Evolutionary conservation across 2,797 vertebrate species (phyloP).

Genomic region (Lutjanus campechanus): DNA sequence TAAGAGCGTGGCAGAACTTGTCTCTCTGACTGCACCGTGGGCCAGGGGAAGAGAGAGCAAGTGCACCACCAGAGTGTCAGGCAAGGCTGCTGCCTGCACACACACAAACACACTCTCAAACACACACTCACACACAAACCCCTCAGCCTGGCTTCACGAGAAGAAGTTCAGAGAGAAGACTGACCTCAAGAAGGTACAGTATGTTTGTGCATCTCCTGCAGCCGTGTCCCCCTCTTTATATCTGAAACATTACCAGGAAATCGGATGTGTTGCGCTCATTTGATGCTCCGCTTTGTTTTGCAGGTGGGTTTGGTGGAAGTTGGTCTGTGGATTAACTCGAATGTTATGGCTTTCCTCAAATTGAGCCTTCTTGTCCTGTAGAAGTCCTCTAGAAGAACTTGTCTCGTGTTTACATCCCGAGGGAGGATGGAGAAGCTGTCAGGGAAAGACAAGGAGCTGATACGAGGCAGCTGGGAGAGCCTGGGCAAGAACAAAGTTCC

Average conservation of each 20-base stretch:
- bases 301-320: conserved; percentile 69
- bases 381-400: conserved; percentile 68
- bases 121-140: conserved; percentile 43
- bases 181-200: conserved; percentile 78
- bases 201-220: conserved; percentile 50
- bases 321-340: conserved; percentile 55
- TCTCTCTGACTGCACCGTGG: conserved; percentile 78
- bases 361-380: conserved; percentile 65
- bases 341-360: conserved; percentile 59
- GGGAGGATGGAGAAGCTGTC: conserved; percentile 86
- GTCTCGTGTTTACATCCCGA: conserved; percentile 55
- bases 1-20: conserved; percentile 83
- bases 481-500: conserved; percentile 92
- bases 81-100: conserved; percentile 72
- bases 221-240: conserved; percentile 17
- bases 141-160: conserved; percentile 60
- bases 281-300: conserved; percentile 68
- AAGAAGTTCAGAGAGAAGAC: conserved; percentile 76
- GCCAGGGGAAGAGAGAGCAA: conserved; percentile 78
- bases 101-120: conserved; percentile 40
- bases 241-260: conserved; percentile 20
- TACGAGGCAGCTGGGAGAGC: conserved; percentile 93
- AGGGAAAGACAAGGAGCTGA: conserved; percentile 90
- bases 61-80: conserved; percentile 81
- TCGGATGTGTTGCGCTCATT: conserved; percentile 37